Evolutionary conservation across 37 sponge, comb jelly and placozoan genomes (phyloP), one percentile per base, ranked within the genome.

Genomic region (Ephydatia muelleri): DNA sequence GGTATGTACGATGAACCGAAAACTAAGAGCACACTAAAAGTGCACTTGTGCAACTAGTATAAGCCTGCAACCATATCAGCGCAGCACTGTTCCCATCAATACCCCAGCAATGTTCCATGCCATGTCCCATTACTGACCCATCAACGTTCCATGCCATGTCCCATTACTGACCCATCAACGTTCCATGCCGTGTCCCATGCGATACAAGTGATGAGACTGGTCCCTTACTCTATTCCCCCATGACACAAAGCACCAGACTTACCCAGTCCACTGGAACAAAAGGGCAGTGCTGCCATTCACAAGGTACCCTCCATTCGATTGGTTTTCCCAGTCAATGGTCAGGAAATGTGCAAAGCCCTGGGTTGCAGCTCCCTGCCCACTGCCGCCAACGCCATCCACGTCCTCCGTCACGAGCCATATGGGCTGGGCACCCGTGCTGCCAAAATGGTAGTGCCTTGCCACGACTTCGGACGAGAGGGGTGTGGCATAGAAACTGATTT

Each of bases 231-330:
- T 43, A 43, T 8, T 57, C 16, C 57, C 1, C 16, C 57, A 57
- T 14, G 19, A 57, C 6, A 1, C 9, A 1, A 4, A 19, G 14
- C 16, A 57, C 57, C 47, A 21, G 35, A 65, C 89, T 35, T 79
- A 92, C 93, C 89, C 84, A n/a, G 75, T 88, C 93, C 93, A 92
- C n/a, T 39, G 27, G 30, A 92, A 85, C 21, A 36, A 29, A 3
- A 92, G 28, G 8, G 73, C 70, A 19, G 79, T 78, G 25, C 34
- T 25, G 0, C 72, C 33, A 30, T 47, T 49, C 0, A 92, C 5
- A 4, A 37, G 38, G 38, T 72, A 38, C 21, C 49, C 71, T 23
- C 65, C 73, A 38, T 38, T 49, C 13, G 6, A 49, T 28, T 72
- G 49, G 0, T 22, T 0, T 30, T 88, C 77, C 91, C 90, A 89